A percentile compares a stretch with the other conserved stretches of the same genome.
phyloP scores from a whole-genome alignment of 2,113 vertebrate genomes.

The Mugil cephalus region DNA sequence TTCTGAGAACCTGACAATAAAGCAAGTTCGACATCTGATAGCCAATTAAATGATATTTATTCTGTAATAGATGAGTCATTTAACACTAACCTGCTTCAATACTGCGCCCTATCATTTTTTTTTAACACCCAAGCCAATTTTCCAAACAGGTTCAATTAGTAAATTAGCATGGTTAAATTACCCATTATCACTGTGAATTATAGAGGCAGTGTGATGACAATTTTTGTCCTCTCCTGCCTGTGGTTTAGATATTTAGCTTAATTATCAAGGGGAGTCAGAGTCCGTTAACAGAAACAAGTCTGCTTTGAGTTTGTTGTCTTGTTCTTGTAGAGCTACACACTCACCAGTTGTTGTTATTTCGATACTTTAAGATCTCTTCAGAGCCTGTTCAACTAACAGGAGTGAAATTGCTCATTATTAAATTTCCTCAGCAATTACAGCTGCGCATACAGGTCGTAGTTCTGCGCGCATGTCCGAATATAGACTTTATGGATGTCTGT shows the following conservation, averaged over 20 bases:
- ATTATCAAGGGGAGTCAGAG: conserved; percentile 23
- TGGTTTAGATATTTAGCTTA: conserved; percentile 12
- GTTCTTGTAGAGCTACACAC: too few relatives aligned
- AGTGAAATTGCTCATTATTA: too few relatives aligned
- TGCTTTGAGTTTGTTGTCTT: too few relatives aligned
- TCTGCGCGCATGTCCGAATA: background rate
- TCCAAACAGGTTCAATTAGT: conserved; percentile 62
- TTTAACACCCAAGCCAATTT: conserved; percentile 40
- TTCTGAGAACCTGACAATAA: background rate
- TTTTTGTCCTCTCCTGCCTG: conserved; percentile 8
- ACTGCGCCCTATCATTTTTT: conserved; percentile 28
- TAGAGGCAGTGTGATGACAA: conserved; percentile 21
- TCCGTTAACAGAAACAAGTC: too few relatives aligned
- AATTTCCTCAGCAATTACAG: background rate
- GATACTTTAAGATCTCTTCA: too few relatives aligned
- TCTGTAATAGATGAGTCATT: conserved; percentile 57
- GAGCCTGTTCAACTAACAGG: too few relatives aligned
- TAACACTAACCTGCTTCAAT: conserved; percentile 26
- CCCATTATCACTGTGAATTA: conserved; percentile 57
- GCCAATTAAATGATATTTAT: conserved; percentile 52
- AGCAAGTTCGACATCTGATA: conserved; percentile 29
- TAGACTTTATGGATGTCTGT: background rate
- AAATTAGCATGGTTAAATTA: conserved; percentile 63
- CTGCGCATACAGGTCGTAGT: too few relatives aligned
- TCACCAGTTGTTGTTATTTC: too few relatives aligned